Evolutionary conservation across 2,888 invertebrate species (phyloP), one percentile per base, ranked within the genome.

Genomic region (Incurvaria masculella): DNA sequence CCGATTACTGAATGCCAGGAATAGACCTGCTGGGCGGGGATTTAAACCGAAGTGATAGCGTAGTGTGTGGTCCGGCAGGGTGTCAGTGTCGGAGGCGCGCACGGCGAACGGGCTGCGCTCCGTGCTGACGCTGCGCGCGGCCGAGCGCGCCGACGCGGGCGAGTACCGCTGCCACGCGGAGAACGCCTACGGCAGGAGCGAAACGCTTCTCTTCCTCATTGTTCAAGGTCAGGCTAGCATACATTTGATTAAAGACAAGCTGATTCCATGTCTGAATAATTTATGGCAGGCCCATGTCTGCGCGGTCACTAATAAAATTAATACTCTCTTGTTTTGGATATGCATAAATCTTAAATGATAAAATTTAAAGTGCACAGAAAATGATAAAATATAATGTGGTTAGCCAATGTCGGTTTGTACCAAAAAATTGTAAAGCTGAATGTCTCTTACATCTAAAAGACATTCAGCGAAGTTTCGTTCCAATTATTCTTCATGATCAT

Each of bases 141-240:
- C 85, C 19, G 86, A 85, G 67, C 81, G 86, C 23, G 78, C 69
- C 51, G 88, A 89, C 66, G 86, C 85, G 14, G 89, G 88, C 45
- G 80, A 84, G 53, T 89, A 89, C 66, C 82, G 84, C 57, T 89
- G 89, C 60, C 80, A 82, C 20, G 88, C 87, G 1, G 81, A 82
- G 61, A 89, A 89, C 67, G 82, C 81, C 21, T 86, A 82, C 58
- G 89, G 89, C 2, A 75, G 82, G 41, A 82, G 83, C 55, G 87
- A 88, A 55, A 81, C 82, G 55, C 62, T 81, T 16, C 78, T 87
- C 57, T 82, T 80, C 61, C 71, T 89, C 40, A 83, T 83, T 20
- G 86, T 89, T 3, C 87, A 87, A 72, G 83, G 83, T 83, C 57
- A 21, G n/a, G 20, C 2, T 18, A 14, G 18, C 27, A 21, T 20